A percentile compares a stretch with the other conserved stretches of the same genome.
phyloP scores from a whole-genome alignment of 2,888 invertebrate species.

The Zelleria hepariella region DNA sequence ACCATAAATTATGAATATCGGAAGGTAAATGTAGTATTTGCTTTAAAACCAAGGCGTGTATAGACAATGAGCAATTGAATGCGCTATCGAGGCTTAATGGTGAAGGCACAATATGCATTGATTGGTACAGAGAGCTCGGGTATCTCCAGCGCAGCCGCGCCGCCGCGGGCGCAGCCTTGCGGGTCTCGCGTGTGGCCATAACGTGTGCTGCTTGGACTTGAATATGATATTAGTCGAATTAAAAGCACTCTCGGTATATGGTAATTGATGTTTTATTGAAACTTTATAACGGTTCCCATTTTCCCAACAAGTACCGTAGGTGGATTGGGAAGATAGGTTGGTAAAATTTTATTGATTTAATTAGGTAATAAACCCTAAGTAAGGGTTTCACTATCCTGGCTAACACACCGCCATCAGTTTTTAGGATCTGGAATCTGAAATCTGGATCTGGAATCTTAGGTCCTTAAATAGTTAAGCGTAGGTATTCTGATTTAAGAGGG shows the following conservation, averaged over 20 bases:
- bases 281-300: not conserved
- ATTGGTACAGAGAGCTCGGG: constrained; percentile 14
- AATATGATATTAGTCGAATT: not conserved
- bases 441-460: no score
- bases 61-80: constrained; percentile 42
- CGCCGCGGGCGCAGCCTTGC: constrained; percentile 39
- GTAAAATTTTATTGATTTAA: not conserved
- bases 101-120: constrained; percentile 47
- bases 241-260: not conserved
- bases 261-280: not conserved
- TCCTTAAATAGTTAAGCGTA: no score
- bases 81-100: constrained; percentile 42
- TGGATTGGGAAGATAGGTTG: not conserved
- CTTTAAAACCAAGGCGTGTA: constrained; percentile 13
- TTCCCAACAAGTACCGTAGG: not conserved
- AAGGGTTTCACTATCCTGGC: no score
- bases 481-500: no score
- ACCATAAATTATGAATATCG: not conserved
- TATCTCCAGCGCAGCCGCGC: constrained; percentile 1
- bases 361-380: no score
- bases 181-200: constrained; percentile 40
- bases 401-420: no score
- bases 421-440: no score
- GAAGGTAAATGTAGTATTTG: constrained; percentile 2
- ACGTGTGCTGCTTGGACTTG: not conserved